These are phyloP conservation scores for Drosophila quinaria DNA, from an alignment of 2,888 invertebrate genomes.

Conservation along the genomic window DNA sequence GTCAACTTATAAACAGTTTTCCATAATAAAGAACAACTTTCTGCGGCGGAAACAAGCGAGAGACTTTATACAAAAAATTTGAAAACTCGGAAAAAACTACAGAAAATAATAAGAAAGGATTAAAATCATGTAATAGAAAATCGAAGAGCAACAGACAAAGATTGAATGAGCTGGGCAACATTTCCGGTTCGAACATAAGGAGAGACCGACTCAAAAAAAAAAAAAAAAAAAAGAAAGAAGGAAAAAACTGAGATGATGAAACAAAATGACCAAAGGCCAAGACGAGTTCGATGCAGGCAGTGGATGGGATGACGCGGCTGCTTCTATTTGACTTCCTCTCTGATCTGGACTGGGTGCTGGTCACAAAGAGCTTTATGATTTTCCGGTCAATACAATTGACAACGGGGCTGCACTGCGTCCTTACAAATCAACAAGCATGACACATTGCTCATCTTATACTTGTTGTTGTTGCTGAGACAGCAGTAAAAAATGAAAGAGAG, in stretches of 20 bases:
- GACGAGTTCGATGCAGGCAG: slow-evolving; percentile 20
- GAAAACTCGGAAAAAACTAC: slow-evolving; percentile 3
- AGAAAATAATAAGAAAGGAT: slow-evolving; percentile 51
- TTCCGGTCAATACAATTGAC: slow-evolving; percentile 81
- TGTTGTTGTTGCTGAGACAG: slow-evolving; percentile 64
- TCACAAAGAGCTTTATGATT: slow-evolving; percentile 81
- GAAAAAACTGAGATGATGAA: slow-evolving; percentile 33
- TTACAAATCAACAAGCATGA: slow-evolving; percentile 83
- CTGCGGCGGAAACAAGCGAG: slow-evolving; percentile 63
- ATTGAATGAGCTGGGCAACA: slow-evolving; percentile 70
- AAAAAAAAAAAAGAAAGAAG: slow-evolving; percentile 12
- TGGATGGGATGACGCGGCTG: slow-evolving; percentile 55
- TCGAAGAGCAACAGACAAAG: slow-evolving; percentile 66
- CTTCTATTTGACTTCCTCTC: slow-evolving; percentile 60
- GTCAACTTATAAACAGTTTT: slow-evolving; percentile 80
- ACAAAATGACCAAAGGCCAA: slow-evolving; percentile 41
- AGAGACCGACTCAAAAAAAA: slow-evolving; percentile 12
- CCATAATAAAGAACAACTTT: slow-evolving; percentile 74
- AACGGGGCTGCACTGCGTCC: slow-evolving; percentile 63
- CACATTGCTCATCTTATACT: slow-evolving; percentile 62
- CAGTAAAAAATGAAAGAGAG: slow-evolving; percentile 51
- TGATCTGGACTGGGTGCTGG: slow-evolving; percentile 5
- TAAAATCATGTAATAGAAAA: slow-evolving; percentile 70
- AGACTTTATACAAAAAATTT: slow-evolving; percentile 42
- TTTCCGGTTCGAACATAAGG: slow-evolving; percentile 60